Evolutionary conservation across 2,797 vertebrate genomes (phyloP), one percentile per base, ranked within the genome.

Genomic region (Masticophis lateralis): DNA sequence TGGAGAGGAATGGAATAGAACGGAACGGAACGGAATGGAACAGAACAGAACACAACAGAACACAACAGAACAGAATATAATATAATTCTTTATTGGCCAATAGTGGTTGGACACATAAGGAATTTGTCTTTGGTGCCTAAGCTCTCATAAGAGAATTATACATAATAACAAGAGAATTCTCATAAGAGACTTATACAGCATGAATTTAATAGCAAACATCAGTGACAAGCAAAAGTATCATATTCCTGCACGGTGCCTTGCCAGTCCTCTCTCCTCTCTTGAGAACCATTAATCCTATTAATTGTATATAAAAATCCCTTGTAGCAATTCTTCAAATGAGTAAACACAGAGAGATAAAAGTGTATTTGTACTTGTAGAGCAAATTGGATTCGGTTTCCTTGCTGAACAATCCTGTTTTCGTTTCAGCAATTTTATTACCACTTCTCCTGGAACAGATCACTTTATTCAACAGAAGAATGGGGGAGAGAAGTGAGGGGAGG

Each of bases 401-500:
- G 96, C 95, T 97, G 97, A 97, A 97, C 97, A 97, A 97, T 97
- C 97, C 96, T 96, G 97, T 98, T 98, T 51, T 98, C 97, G 97
- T 97, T 97, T 97, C 97, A 97, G 97, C 97, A 98, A 98, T 98
- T 98, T 98, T 98, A 98, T 98, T 98, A 98, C 98, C 97, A 96
- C 97, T 97, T 97, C 97, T 98, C 97, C 98, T 97, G 98, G 97
- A 98, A 98, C 98, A 98, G 98, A 98, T 98, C 97, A 97, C 97
- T 98, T 98, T 98, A 98, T 98, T 98, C 98, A 98, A 97, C 97
- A 97, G 97, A 98, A 97, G 95, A 53, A 56, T 12, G 20, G 66
- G 97, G 97, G 37, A 37, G 66, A 32, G 61, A 63, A 37, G 69
- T 0, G 97, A 94, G 95, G 96, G 97, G 95, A 95, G 95, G 95